Base-by-base conservation (phyloP, 2,888 invertebrate species). In the Drosophila neotestacea region DNA sequence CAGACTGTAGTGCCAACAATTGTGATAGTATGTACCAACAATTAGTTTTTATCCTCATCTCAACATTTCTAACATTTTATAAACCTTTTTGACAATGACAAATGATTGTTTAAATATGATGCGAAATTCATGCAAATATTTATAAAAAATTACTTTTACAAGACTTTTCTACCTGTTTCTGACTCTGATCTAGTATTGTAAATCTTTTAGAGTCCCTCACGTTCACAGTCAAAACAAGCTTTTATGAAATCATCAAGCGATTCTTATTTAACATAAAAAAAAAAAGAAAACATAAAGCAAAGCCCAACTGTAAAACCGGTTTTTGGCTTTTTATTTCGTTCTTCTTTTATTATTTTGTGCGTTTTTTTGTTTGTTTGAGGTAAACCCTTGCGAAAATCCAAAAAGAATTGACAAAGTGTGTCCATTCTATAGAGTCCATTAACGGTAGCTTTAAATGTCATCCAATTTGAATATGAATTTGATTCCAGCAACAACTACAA, bases 231-330 rank as follows among this genome's bases (percentile, higher is more conserved):
- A 48, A 72, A 51, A 22, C 46, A 52, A 54, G 56, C 46, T 54
- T 54, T 59, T 13, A 76, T 87, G 76, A 85, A 82, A 85, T 82
- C 85, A 85, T 87, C 87, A 79, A 51, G 46, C 62, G 61, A 76
- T 65, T 65, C 66, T 44, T 55, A 71, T 73, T 83, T 42, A 47
- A 60, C 47, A 79, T 51, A 56, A 46, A 42, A 38, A 54, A 38
- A 54, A 38, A 54, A 39, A 32, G 11, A 41, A 50, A 30, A 54
- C 32, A 28, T 9, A 41, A 51, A 46, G 61, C 60, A 71, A 34
- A 46, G 46, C 38, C 41, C 42, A 65, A 70, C 47, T 51, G 52
- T 76, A 60, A 63, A 77, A 77, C 77, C 61, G 64, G 79, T 77
- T 79, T 60, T 6, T 39, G 32, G 58, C 44, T 64, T 32, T 52